Evolutionary conservation across 1,140 invertebrate genomes (phyloP).

Genomic region (Octopus bimaculoides): DNA sequence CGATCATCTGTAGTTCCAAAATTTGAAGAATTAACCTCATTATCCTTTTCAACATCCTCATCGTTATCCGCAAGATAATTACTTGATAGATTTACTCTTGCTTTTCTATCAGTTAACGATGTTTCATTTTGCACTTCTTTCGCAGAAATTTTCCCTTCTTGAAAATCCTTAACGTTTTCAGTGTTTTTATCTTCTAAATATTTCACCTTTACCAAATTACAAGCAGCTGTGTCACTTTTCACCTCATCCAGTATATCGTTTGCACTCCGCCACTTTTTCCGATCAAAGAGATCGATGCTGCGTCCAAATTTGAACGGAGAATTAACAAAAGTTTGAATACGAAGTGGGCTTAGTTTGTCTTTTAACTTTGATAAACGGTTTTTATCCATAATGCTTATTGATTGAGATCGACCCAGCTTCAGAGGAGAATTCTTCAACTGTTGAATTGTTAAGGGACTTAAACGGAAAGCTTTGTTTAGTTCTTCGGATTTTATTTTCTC

Average conservation of each 20-base stretch:
- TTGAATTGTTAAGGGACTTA: slow-evolving; percentile 16
- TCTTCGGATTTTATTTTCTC: background rate
- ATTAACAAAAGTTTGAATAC: background rate
- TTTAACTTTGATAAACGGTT: background rate
- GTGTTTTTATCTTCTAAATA: no score
- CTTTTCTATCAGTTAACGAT: no score
- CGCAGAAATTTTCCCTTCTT: no score
- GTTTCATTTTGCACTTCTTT: no score
- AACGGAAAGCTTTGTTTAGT: background rate
- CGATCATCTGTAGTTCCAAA: background rate
- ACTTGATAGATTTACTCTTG: no score
- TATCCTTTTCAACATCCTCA: background rate
- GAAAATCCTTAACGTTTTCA: no score
- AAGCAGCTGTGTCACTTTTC: background rate
- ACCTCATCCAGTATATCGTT: slow-evolving; percentile 22
- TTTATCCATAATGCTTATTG: background rate
- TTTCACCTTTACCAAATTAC: no score
- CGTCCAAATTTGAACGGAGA: slow-evolving; percentile 13
- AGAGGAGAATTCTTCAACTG: slow-evolving; percentile 26
- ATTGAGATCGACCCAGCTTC: slow-evolving; percentile 21
- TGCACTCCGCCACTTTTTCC: slow-evolving; percentile 17
- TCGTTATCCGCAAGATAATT: no score
- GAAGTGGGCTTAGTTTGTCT: slow-evolving; percentile 6
- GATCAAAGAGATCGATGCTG: slow-evolving; percentile 30
- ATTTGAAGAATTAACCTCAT: background rate